These are phyloP conservation scores for Solenodon paradoxus DNA, from an alignment of 2,113 vertebrate species.

Conservation along the genomic window DNA sequence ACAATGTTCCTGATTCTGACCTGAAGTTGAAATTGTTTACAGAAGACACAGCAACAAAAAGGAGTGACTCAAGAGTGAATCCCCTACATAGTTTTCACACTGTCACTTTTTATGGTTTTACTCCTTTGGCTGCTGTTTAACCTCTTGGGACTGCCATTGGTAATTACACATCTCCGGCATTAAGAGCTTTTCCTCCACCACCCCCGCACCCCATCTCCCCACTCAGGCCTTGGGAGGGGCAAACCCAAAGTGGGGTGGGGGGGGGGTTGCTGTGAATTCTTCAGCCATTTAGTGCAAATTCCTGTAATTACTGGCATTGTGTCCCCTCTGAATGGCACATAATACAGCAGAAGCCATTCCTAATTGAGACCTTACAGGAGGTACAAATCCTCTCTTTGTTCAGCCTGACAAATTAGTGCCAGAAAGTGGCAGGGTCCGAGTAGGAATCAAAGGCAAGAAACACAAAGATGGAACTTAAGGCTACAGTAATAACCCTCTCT, in stretches of 20 bases:
- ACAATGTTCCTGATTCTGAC: background rate
- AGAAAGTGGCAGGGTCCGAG: constrained; percentile 91
- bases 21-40: background rate
- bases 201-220: background rate
- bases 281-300: constrained; percentile 92
- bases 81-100: background rate
- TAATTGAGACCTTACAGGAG: constrained; percentile 93
- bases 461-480: constrained; percentile 91
- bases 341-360: constrained; percentile 90
- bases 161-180: constrained; percentile 77
- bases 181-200: constrained; percentile 69
- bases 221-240: constrained; percentile 76
- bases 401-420: constrained; percentile 91
- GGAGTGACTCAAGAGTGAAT: background rate
- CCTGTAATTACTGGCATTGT: constrained; percentile 92
- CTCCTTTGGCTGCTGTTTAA: constrained; percentile 79
- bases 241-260: constrained; percentile 57
- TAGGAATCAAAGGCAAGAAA: constrained; percentile 88
- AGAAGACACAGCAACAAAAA: background rate
- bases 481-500: constrained; percentile 92
- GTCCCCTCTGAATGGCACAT: constrained; percentile 86
- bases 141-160: constrained; percentile 74
- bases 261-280: constrained; percentile 89
- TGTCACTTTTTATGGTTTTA: constrained; percentile 54
- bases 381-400: constrained; percentile 92